Evolutionary conservation across 2,113 vertebrate species (phyloP), one percentile per base, ranked within the genome.

Genomic region (Addax nasomaculatus): DNA sequence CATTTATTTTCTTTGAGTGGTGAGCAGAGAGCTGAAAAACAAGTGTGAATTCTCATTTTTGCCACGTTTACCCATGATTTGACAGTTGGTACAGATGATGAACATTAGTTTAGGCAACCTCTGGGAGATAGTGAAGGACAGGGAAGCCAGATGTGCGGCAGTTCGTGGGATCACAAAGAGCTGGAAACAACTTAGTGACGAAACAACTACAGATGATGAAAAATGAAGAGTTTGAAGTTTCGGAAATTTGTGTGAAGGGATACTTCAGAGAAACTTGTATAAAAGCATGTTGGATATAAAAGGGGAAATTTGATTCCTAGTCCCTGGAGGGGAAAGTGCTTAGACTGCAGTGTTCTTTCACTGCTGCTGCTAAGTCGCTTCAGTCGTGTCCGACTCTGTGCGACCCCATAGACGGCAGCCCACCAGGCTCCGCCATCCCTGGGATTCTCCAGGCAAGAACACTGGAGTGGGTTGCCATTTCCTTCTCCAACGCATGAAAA

Each of bases 211-310:
- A 96, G 64, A 92, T 94, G 87, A 80, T 81, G 86, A 93, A 95
- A 96, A 96, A 49, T 70, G 85, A 79, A 81, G 57, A 80, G 49
- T 73, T 81, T 78, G 64, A 55, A 93, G 93, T 93, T 93, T 96
- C 43, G 58, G 25, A 85, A 85, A 78, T 73, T 94, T 92, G 58
- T 81, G 25, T 45, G 29, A 25, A 55, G 80, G n/a, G 21, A 36
- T 15, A 55, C 51, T 83, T 53, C 51, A 83, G 87, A 92, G 64
- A 87, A 47, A 9, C 6, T 45, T 76, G 49, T 88, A 94, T 90
- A 62, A 92, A 95, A 93, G 67, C 30, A 93, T 27, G 2, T 94
- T 81, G 90, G 67, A 17, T 70, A 43, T 58, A 39, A 92, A 73
- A 95, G 90, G 49, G 36, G 47, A 78, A 93, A 49, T 94, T 84